These are phyloP conservation scores for Suncus etruscus DNA, from an alignment of 2,113 vertebrate genomes.

Conservation along the genomic window DNA sequence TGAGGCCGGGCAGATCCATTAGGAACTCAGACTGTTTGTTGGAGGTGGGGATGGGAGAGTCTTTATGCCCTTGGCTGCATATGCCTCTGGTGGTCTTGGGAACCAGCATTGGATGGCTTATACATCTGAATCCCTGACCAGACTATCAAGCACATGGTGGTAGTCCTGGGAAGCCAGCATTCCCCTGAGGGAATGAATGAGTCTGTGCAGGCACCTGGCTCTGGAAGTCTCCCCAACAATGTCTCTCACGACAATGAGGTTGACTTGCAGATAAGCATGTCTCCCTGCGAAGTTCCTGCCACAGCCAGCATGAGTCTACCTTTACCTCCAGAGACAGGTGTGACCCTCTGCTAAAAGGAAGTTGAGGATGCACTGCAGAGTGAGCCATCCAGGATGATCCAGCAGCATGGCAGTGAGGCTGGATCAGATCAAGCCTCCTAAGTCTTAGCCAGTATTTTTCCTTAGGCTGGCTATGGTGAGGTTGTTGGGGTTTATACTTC, in stretches of 20 bases:
- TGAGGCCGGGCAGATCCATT: not conserved
- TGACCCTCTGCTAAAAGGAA: not conserved
- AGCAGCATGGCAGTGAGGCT: not conserved
- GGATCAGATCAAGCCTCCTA: not conserved
- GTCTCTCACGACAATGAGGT: too few relatives aligned
- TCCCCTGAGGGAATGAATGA: not conserved
- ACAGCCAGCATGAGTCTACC: not conserved
- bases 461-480: too few relatives aligned
- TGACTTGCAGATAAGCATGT: too few relatives aligned
- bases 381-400: not conserved
- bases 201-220: not conserved
- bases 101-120: not conserved
- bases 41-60: not conserved
- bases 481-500: not conserved
- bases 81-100: not conserved
- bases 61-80: too few relatives aligned
- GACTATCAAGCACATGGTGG: not conserved
- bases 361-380: not conserved
- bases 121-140: not conserved
- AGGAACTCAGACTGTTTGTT: not conserved
- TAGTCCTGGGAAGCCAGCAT: not conserved
- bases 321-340: not conserved
- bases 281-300: not conserved
- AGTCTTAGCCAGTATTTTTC: too few relatives aligned
- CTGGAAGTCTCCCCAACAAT: too few relatives aligned